Percentiles rank a stretch among this genome's conserved stretches.
phyloP scores from a whole-genome alignment of 2,888 invertebrate genomes.

The Rapana venosa region DNA sequence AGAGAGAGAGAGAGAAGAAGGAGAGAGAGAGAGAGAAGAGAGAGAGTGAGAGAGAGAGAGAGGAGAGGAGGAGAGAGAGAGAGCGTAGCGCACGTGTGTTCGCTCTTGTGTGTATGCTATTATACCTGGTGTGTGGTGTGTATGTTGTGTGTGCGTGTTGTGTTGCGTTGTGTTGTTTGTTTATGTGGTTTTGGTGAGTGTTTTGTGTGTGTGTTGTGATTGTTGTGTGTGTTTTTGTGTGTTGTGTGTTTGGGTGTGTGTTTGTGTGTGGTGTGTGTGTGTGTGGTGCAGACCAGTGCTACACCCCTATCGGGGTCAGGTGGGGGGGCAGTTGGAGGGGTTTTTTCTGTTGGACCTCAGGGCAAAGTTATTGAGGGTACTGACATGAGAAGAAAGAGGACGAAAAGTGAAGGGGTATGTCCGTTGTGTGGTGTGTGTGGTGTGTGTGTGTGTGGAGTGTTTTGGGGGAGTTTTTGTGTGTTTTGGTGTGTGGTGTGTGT shows the following conservation, averaged over 20 bases:
- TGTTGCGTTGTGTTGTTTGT: neutral
- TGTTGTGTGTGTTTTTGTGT: too few species aligned
- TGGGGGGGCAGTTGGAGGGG: neutral
- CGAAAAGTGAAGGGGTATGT: constrained; percentile 10
- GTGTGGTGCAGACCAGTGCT: constrained; percentile 26
- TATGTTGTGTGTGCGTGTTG: neutral
- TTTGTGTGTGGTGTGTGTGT: neutral
- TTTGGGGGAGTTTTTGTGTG: neutral
- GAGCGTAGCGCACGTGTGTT: neutral
- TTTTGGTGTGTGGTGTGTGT: neutral
- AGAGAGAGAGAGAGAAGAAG: too few species aligned
- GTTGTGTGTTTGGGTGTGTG: neutral
- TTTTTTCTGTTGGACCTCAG: constrained; percentile 45
- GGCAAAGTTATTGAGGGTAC: constrained; percentile 44
- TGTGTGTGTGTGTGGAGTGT: neutral
- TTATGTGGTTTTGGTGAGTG: neutral
- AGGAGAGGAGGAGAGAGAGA: too few species aligned
- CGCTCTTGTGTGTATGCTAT: neutral
- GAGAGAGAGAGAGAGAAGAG: too few species aligned
- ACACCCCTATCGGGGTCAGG: neutral
- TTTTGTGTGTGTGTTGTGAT: neutral
- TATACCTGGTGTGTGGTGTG: neutral
- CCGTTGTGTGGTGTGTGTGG: neutral
- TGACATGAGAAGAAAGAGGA: neutral
- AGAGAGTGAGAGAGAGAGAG: too few species aligned